Evolutionary conservation across 2,113 vertebrate species (phyloP).

Genomic region (Promerops cafer): DNA sequence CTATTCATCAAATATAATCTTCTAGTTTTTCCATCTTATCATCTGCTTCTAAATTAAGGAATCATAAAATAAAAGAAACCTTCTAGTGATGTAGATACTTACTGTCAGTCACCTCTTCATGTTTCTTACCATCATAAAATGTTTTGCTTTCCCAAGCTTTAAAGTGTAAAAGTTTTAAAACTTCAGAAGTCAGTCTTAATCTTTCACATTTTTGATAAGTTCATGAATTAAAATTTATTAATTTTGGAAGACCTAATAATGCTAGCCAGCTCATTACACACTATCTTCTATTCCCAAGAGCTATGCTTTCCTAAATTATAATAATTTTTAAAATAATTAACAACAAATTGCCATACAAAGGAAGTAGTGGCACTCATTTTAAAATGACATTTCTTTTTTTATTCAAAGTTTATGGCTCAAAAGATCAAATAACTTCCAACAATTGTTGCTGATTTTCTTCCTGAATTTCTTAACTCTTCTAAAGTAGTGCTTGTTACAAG

Average conservation of each 20-base stretch:
- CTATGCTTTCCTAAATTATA: background rate
- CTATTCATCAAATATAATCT: background rate
- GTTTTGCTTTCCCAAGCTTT: background rate
- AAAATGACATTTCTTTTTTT: background rate
- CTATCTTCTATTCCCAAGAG: background rate
- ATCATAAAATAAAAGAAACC: background rate
- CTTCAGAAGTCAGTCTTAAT: background rate
- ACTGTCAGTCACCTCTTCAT: background rate
- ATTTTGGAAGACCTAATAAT: background rate
- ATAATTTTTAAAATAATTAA: background rate
- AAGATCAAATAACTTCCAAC: background rate
- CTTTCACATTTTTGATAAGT: background rate
- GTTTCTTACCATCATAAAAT: background rate
- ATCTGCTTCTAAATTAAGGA: background rate
- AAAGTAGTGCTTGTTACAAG: background rate
- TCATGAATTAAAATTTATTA: slow-evolving; percentile 31
- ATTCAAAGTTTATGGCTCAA: background rate
- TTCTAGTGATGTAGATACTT: background rate
- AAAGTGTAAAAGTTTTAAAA: background rate
- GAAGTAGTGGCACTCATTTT: background rate
- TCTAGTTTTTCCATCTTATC: background rate
- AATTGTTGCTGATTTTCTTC: background rate
- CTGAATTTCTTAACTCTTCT: background rate
- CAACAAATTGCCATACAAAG: background rate
- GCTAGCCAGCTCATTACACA: background rate